Percentiles rank a stretch among this genome's conserved stretches.
phyloP scores from a whole-genome alignment of 2,113 vertebrate genomes.

The Dipodomys ordii region DNA sequence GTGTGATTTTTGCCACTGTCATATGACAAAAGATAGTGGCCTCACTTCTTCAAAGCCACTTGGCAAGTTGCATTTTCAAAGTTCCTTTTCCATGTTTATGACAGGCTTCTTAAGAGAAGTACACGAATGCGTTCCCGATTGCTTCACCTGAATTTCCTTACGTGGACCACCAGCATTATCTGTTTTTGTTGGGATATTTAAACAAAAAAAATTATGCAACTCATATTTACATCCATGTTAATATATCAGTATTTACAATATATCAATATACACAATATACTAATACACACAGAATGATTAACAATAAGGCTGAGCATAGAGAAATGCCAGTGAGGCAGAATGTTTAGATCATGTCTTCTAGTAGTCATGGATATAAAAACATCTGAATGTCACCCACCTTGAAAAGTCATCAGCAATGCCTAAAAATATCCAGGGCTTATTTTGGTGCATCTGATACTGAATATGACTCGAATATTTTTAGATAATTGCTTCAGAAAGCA shows the following conservation, averaged over 20 bases:
- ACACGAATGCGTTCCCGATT: conserved; percentile 69
- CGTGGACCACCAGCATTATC: conserved; percentile 58
- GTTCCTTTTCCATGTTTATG: neutral
- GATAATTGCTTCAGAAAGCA: conserved; percentile 70
- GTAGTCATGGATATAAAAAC: conserved; percentile 13
- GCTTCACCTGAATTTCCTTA: conserved; percentile 82
- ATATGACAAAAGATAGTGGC: neutral
- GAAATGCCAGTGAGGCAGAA: neutral
- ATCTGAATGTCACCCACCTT: conserved; percentile 14
- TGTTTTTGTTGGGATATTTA: conserved; percentile 70
- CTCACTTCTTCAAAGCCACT: neutral
- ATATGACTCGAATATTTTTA: conserved; percentile 73
- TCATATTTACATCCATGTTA: neutral
- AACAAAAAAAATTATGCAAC: neutral
- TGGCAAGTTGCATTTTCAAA: neutral
- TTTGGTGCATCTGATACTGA: conserved; percentile 59
- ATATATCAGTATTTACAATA: neutral
- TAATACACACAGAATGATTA: neutral
- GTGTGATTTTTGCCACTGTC: neutral
- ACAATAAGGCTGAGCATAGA: neutral
- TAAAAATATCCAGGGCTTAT: conserved; percentile 67
- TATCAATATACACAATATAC: neutral
- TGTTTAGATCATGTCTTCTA: neutral
- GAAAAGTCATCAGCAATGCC: conserved; percentile 20
- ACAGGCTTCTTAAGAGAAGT: neutral